Conservation (phyloP, 2,797 vertebrate species). For the Leptoclinus maculatus region DNA sequence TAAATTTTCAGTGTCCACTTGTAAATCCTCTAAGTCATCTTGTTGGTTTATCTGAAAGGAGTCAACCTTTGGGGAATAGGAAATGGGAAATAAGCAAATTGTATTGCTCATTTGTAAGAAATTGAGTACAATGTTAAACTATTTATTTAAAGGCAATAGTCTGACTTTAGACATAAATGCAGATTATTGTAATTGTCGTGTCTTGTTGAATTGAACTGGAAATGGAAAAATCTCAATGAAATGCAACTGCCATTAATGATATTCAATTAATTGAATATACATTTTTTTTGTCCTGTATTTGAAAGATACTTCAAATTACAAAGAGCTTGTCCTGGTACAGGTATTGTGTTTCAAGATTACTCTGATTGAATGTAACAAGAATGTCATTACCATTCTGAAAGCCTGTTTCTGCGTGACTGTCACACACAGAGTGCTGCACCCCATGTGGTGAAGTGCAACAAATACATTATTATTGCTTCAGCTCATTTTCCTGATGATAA, state of each 20-base stretch:
- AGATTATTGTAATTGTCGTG: neutral
- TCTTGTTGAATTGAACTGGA: neutral
- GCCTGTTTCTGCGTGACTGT: conserved; percentile 11
- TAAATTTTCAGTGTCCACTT: neutral
- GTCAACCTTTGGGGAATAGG: neutral
- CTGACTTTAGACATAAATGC: neutral
- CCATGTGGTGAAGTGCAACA: conserved; percentile 1
- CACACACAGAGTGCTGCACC: neutral
- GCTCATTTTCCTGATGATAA: conserved; percentile 32
- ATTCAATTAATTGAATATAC: neutral
- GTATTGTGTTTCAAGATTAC: neutral
- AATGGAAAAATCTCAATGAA: neutral
- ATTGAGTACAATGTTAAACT: neutral
- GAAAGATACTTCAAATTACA: neutral
- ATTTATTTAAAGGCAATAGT: neutral
- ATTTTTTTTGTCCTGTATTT: neutral
- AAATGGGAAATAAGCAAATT: neutral
- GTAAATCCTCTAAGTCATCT: neutral
- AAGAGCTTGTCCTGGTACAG: neutral
- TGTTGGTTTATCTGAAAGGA: neutral
- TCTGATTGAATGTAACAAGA: conserved; percentile 6
- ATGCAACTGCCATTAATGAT: neutral
- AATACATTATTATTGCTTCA: conserved; percentile 28
- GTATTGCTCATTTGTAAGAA: neutral
- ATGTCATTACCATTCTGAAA: neutral